A percentile compares a stretch with the other conserved stretches of the same genome.
Conservation (phyloP, 2,888 invertebrate genomes). For the Drosophila nigricruria region DNA sequence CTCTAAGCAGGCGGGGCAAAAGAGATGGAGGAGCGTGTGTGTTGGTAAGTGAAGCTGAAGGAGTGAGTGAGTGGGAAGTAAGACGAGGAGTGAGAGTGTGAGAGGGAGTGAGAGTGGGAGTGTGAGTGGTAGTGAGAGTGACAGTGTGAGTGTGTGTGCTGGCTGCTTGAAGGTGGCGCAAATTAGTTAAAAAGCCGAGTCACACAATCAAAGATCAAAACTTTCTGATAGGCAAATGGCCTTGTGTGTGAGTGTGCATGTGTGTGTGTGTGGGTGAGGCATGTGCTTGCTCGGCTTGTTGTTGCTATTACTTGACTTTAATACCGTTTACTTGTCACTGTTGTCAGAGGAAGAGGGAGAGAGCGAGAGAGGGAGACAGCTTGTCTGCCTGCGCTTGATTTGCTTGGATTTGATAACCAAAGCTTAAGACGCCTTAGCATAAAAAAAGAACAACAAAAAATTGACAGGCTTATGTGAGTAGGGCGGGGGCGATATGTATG, state of each 20-base stretch:
- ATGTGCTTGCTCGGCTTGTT: slow-evolving; percentile 39
- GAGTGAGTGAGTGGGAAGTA: neutral
- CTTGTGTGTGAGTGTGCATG: slow-evolving; percentile 13
- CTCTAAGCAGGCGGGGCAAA: neutral
- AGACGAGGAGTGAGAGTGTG: neutral
- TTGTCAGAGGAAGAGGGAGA: slow-evolving; percentile 42
- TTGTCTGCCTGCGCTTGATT: slow-evolving; percentile 55
- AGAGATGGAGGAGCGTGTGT: slow-evolving; percentile 2
- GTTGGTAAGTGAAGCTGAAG: neutral
- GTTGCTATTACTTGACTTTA: slow-evolving; percentile 41
- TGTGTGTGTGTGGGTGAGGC: slow-evolving; percentile 19
- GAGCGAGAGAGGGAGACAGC: slow-evolving; percentile 43
- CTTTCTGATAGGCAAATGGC: slow-evolving; percentile 67
- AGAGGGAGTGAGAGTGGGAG: neutral
- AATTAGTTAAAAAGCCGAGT: slow-evolving; percentile 83
- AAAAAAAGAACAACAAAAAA: slow-evolving; percentile 33
- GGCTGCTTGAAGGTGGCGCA: slow-evolving; percentile 61
- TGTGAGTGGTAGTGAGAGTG: neutral
- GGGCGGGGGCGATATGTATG: neutral
- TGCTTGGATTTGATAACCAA: slow-evolving; percentile 47
- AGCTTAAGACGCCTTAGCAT: slow-evolving; percentile 39
- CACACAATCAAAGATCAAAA: slow-evolving; percentile 82
- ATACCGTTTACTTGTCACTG: slow-evolving; percentile 38
- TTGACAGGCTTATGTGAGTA: slow-evolving; percentile 34
- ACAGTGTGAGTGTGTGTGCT: slow-evolving; percentile 6